These are phyloP conservation scores for Meriones unguiculatus DNA, from an alignment of 2,113 vertebrate species.

Conservation along the genomic window DNA sequence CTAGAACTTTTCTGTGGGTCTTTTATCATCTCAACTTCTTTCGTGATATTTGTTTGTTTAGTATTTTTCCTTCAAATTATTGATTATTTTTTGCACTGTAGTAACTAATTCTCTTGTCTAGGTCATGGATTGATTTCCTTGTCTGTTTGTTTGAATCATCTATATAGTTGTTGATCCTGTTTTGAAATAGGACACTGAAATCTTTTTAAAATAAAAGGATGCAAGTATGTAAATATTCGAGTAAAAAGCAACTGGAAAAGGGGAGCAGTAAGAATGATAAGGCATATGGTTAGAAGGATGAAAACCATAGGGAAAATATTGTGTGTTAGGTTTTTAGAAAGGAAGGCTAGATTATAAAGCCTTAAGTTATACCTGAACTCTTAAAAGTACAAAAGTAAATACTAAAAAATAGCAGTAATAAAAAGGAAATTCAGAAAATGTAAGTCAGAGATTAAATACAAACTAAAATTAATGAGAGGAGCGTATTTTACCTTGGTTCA, in stretches of 20 bases:
- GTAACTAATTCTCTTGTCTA: background rate
- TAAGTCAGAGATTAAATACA: background rate
- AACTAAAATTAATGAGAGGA: background rate
- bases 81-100: background rate
- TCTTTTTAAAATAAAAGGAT: background rate
- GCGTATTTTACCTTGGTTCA: background rate
- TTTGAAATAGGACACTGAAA: background rate
- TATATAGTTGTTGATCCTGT: background rate
- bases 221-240: background rate
- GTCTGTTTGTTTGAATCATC: background rate
- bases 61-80: background rate
- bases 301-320: background rate
- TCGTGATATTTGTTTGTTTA: background rate
- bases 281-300: background rate
- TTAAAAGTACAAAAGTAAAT: background rate
- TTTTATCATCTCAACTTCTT: background rate
- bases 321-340: background rate
- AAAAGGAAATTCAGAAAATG: background rate
- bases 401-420: background rate
- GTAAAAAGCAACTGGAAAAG: too few relatives aligned
- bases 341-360: background rate
- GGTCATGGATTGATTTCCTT: background rate
- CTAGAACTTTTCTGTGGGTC: background rate
- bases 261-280: background rate
- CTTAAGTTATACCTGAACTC: background rate